Evolutionary conservation across 2,113 vertebrate genomes (phyloP).

Genomic region (Hyperoodon ampullatus): DNA sequence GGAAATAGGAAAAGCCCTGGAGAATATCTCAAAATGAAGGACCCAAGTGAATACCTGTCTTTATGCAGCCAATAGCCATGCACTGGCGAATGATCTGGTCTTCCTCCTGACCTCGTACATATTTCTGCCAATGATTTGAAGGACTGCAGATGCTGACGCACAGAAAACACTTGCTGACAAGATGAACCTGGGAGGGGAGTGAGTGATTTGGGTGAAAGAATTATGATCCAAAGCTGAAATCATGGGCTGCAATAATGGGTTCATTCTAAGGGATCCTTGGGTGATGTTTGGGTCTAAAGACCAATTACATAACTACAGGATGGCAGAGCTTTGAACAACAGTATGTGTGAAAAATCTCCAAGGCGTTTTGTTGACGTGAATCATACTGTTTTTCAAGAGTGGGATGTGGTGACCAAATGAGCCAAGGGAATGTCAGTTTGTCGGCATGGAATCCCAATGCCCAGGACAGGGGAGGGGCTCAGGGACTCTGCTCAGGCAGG

Average conservation of each 20-base stretch:
- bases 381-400: background rate
- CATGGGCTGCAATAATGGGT: slow-evolving; percentile 27
- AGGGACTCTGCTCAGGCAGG: background rate
- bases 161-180: background rate
- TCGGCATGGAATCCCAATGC: background rate
- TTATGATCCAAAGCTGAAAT: slow-evolving; percentile 33
- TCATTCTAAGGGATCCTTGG: background rate
- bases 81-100: background rate
- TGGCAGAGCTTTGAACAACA: slow-evolving; percentile 28
- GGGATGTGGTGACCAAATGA: background rate
- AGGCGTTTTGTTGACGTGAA: slow-evolving; percentile 30
- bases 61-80: background rate
- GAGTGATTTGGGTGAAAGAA: slow-evolving; percentile 39
- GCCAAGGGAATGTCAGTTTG: background rate
- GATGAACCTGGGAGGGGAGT: background rate
- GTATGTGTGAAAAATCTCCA: slow-evolving; percentile 18
- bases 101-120: background rate
- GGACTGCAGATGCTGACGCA: slow-evolving; percentile 22
- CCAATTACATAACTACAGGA: background rate
- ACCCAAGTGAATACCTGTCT: background rate
- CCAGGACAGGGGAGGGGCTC: background rate
- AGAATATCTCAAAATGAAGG: slow-evolving; percentile 31
- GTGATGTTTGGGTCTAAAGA: slow-evolving; percentile 13
- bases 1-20: background rate
- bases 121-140: slow-evolving; percentile 42